phyloP scores from a whole-genome alignment of 2,888 invertebrate species.

The Dione vanillae region DNA sequence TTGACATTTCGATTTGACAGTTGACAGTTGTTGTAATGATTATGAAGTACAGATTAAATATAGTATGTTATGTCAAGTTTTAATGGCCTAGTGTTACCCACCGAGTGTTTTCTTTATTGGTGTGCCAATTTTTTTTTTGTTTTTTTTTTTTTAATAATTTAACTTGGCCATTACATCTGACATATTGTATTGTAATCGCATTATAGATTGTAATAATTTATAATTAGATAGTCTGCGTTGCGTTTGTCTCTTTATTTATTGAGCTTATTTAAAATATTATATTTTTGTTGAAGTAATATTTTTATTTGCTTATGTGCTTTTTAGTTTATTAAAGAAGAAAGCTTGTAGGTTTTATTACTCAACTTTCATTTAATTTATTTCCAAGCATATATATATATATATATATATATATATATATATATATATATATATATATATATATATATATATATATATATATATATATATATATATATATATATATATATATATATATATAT shows the following conservation, averaged over 20 bases:
- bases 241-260: conserved; percentile 54
- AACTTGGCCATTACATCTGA: conserved; percentile 41
- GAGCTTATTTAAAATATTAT: background rate
- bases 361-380: too few species aligned
- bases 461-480: too few species aligned
- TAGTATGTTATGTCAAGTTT: conserved; percentile 43
- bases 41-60: conserved; percentile 15
- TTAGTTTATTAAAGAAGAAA: background rate
- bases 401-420: too few species aligned
- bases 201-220: conserved; percentile 74
- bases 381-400: too few species aligned
- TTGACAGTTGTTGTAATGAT: background rate
- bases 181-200: conserved; percentile 73
- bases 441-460: too few species aligned
- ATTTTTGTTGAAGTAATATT: background rate
- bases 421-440: too few species aligned
- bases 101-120: conserved; percentile 57
- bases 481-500: too few species aligned
- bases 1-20: conserved; percentile 2
- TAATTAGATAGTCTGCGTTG: conserved; percentile 68
- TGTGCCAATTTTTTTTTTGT: conserved; percentile 57
- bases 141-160: conserved; percentile 16
- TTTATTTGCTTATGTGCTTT: background rate
- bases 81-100: conserved; percentile 63
- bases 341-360: too few species aligned